A percentile compares a stretch with the other conserved stretches of the same genome.
phyloP scores from a whole-genome alignment of 2,888 invertebrate genomes.

The Euphydryas editha region DNA sequence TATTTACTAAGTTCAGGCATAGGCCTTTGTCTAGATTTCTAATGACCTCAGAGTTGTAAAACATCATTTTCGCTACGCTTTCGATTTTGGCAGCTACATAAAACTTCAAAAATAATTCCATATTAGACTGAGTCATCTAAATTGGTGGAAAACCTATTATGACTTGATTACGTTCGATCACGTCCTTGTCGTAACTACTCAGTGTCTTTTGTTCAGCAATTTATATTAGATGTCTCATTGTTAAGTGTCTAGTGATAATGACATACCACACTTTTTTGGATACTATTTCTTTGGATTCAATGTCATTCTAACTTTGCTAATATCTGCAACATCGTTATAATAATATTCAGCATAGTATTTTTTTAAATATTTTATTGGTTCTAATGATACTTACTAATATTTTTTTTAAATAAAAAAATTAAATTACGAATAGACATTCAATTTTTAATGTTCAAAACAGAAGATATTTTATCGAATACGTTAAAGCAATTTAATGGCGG shows the following conservation, averaged over 20 bases:
- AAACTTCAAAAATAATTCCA: constrained; percentile 15
- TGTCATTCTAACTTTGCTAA: background rate
- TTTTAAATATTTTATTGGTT: background rate
- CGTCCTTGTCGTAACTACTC: constrained; percentile 16
- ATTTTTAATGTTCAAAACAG: background rate
- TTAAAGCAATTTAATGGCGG: constrained; percentile 29
- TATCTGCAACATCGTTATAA: background rate
- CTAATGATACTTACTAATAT: background rate
- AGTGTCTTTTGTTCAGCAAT: constrained; percentile 17
- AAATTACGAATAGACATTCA: background rate
- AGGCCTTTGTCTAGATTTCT: too few species aligned
- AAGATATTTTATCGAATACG: constrained; percentile 8
- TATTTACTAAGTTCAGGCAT: too few species aligned
- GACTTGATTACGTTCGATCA: constrained; percentile 20
- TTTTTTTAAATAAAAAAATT: too few species aligned
- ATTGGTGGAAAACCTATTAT: constrained; percentile 13
- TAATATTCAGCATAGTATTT: background rate
- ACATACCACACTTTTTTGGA: background rate
- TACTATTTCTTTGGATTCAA: background rate
- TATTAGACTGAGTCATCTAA: constrained; percentile 11
- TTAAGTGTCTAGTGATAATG: background rate
- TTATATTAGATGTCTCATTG: background rate
- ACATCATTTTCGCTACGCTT: too few species aligned
- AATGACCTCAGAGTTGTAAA: too few species aligned
- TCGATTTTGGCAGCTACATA: background rate